Evolutionary conservation across 2,888 invertebrate genomes (phyloP).

Genomic region (Hypercompe scribonia): DNA sequence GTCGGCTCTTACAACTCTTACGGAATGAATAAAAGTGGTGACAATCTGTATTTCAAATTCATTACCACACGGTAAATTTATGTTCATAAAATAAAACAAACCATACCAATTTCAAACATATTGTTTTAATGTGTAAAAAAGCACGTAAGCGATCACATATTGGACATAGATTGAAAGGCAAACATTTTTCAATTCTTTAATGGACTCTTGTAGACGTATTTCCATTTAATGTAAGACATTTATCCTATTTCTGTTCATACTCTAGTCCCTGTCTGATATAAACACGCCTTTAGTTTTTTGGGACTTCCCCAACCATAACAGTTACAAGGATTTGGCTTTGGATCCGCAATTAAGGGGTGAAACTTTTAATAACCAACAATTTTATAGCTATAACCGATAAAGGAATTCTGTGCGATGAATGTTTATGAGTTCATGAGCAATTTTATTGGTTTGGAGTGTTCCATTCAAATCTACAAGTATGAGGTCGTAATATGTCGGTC

Average conservation of each 20-base stretch:
- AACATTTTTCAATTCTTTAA: neutral
- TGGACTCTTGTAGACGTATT: neutral
- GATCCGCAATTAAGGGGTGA: conserved; percentile 77
- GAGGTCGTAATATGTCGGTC: conserved; percentile 15
- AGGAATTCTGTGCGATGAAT: conserved; percentile 45
- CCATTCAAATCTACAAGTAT: conserved; percentile 13
- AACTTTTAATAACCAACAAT: conserved; percentile 80
- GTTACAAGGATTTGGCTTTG: conserved; percentile 75
- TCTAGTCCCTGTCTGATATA: neutral
- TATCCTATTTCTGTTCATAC: neutral
- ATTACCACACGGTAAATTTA: too few relatives aligned
- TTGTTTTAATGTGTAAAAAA: too few relatives aligned
- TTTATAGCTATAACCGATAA: conserved; percentile 63
- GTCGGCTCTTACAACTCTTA: too few relatives aligned
- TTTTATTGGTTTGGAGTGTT: conserved; percentile 46
- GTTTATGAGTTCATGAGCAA: conserved; percentile 46
- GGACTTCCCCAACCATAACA: conserved; percentile 47
- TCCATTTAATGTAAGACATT: neutral
- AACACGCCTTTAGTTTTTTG: conserved; percentile 30
- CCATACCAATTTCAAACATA: too few relatives aligned
- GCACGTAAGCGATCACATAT: too few relatives aligned
- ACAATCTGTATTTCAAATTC: too few relatives aligned
- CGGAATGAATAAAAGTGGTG: too few relatives aligned
- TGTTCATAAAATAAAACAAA: too few relatives aligned
- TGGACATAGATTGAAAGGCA: too few relatives aligned